Percentiles rank a stretch among this genome's conserved stretches.
Conservation (phyloP, 2,797 vertebrate genomes). For the Megaceryle alcyon region DNA sequence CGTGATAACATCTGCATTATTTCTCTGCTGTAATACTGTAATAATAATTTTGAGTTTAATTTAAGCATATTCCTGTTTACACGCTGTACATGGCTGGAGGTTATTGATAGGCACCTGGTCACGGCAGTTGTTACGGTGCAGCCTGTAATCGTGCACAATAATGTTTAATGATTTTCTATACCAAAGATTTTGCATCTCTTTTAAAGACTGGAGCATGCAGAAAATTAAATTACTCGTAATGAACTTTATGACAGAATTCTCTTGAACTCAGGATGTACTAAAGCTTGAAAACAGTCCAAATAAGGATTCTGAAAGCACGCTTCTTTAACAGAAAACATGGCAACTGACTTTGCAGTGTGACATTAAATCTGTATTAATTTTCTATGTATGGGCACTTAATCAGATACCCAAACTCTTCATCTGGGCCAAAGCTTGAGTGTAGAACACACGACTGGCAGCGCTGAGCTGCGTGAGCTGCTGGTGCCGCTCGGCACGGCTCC, state of each 20-base stretch:
- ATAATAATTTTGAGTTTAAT: neutral
- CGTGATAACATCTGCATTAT: neutral
- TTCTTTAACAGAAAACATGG: neutral
- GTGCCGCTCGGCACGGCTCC: neutral
- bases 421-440: neutral
- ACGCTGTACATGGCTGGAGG: neutral
- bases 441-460: neutral
- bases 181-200: neutral
- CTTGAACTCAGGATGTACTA: neutral
- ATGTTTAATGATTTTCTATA: neutral
- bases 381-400: neutral
- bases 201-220: neutral
- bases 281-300: neutral
- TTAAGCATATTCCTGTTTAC: neutral
- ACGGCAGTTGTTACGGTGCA: accelerated
- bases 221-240: neutral
- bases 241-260: neutral
- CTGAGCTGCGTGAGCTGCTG: neutral
- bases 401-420: neutral
- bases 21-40: neutral
- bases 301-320: neutral
- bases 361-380: neutral
- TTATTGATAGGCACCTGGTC: neutral
- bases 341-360: neutral
- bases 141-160: neutral